phyloP scores from a whole-genome alignment of 2,797 vertebrate genomes.

The Tinamus major region DNA sequence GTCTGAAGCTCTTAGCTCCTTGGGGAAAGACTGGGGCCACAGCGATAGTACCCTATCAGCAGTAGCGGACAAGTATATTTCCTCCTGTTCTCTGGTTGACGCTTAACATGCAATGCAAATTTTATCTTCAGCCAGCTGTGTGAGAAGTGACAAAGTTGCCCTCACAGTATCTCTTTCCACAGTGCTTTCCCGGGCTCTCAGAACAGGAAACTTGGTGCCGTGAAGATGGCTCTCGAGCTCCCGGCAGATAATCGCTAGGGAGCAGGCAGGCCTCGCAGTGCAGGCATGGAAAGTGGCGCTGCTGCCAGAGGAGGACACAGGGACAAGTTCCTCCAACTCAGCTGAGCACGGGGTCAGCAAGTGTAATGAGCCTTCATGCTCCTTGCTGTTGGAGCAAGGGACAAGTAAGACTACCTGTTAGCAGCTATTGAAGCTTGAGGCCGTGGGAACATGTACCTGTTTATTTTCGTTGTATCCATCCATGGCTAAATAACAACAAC shows the following conservation, averaged over 20 bases:
- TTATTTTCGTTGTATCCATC: not conserved
- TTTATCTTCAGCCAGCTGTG: not conserved
- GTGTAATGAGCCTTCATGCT: not conserved
- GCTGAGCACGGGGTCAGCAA: not conserved
- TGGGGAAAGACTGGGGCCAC: not conserved
- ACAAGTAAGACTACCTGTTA: not conserved
- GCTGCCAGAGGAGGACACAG: not conserved
- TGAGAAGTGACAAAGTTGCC: not conserved
- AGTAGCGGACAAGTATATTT: not conserved
- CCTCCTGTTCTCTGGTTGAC: not conserved
- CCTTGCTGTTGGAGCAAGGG: not conserved
- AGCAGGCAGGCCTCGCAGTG: not conserved
- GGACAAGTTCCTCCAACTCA: not conserved
- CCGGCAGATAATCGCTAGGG: not conserved
- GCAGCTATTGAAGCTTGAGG: not conserved
- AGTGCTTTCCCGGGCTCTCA: not conserved
- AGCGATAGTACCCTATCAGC: not conserved
- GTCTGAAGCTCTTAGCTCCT: not conserved
- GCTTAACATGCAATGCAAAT: not conserved
- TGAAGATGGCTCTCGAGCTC: not conserved
- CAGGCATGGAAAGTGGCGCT: not conserved
- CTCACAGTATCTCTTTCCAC: not conserved
- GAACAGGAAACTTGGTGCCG: not conserved
- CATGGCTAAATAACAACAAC: not conserved
- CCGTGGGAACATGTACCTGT: fast-evolving